Evolutionary conservation across 2,797 vertebrate species (phyloP), one percentile per base, ranked within the genome.

Genomic region (Clarias platycephalus): DNA sequence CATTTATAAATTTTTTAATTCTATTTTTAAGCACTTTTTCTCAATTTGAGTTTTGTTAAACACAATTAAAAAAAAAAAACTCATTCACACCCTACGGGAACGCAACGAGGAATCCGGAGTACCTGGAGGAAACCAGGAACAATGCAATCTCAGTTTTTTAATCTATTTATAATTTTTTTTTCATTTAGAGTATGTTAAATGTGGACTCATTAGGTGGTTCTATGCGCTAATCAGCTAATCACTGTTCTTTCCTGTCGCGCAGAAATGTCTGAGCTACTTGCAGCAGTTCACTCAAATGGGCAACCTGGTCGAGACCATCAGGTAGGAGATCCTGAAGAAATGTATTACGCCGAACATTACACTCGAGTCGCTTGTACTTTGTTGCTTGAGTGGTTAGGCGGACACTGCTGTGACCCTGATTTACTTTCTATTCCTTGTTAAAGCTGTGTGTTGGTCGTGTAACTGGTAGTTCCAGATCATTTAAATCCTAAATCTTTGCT

Each of bases 211-310:
- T 28, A 15, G n/a, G n/a, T 64, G 1, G n/a, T 12, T 22, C 16
- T 68, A 9, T 68, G 31, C 67, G 18, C n/a, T 67, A 5, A 37
- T 37, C 37, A 37, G 37, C 37, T 37, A 57, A 53, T 57, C 57
- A 16, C 28, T 68, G 60, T 62, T 53, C 5, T 64, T 0, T 71
- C 68, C 31, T 44, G 18, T 9, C 70, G 70, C 37, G 53, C 92
- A 98, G 97, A 96, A 96, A 93, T 97, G 96, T 80, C 83, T 96
- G 83, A 91, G 83, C 58, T 91, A 92, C 88, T 96, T 94, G 16
- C 95, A 96, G 87, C 95, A 97, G 90, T 96, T 97, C 88, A 96
- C 95, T 3, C 92, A 93, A 2, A 82, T 95, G 86, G 96, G 97
- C 57, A 97, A 94, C 37, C 91, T 97, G 15, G 77, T 91, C 0